Conservation (phyloP, 2,113 vertebrate species). For the Thinocorus orbignyianus region DNA sequence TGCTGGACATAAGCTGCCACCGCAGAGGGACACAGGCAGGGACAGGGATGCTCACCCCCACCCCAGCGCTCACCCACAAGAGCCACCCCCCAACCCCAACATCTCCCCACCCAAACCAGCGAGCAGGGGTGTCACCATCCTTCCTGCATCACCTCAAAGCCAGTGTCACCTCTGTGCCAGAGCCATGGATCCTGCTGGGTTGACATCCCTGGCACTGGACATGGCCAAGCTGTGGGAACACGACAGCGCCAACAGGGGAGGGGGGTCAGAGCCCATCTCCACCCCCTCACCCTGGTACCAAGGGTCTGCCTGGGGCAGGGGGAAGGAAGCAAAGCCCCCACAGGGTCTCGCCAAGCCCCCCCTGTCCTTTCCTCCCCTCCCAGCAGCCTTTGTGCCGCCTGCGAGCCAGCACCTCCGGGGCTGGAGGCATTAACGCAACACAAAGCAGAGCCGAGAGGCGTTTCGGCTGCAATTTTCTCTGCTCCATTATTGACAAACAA, state of each 20-base stretch:
- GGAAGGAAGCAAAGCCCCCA: not conserved
- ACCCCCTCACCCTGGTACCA: rapidly evolving
- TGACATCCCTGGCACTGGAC: not conserved
- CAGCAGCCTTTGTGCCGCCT: not conserved
- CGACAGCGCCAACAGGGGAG: rapidly evolving
- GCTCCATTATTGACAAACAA: constrained; percentile 72
- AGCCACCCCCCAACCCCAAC: not conserved
- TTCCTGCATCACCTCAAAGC: rapidly evolving
- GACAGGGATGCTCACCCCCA: not conserved
- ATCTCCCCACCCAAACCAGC: not conserved
- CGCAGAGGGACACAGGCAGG: rapidly evolving
- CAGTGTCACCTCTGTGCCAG: rapidly evolving
- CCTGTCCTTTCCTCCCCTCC: not conserved
- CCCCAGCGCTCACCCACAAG: not conserved
- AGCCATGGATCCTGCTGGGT: not conserved
- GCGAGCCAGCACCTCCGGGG: not conserved
- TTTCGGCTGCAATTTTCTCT: constrained; percentile 64
- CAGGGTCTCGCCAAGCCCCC: not conserved
- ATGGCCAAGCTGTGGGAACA: not conserved
- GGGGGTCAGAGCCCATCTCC: not conserved
- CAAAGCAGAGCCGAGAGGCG: constrained; percentile 59
- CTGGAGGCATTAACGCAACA: constrained; percentile 31
- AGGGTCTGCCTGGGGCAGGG: not conserved
- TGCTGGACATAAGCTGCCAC: not conserved
- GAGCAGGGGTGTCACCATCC: rapidly evolving